Conservation (phyloP, 2,797 vertebrate genomes). For the Danionella dracula region DNA sequence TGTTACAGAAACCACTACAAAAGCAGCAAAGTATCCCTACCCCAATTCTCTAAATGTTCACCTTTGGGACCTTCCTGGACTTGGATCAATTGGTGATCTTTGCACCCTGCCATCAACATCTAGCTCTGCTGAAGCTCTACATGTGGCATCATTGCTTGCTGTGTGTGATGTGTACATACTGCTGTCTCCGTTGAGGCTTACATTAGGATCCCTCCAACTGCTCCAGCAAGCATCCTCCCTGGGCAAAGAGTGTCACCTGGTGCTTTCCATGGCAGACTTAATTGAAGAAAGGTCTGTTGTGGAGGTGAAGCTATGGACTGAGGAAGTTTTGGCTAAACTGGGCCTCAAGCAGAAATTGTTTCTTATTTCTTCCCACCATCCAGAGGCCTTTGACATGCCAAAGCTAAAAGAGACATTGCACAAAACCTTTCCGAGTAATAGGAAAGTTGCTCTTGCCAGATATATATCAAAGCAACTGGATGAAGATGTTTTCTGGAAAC, state of each 20-base stretch:
- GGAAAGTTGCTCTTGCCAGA: constrained; percentile 34
- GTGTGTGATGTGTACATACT: constrained; percentile 47
- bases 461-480: constrained; percentile 38
- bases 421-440: constrained; percentile 17
- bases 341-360: constrained; percentile 35
- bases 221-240: constrained; percentile 21
- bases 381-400: constrained; percentile 40
- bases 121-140: not conserved
- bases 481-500: constrained; percentile 35
- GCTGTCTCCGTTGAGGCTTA: constrained; percentile 37
- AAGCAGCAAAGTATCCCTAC: constrained; percentile 23
- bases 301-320: constrained; percentile 36
- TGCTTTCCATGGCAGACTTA: constrained; percentile 45
- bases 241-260: constrained; percentile 41
- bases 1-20: constrained; percentile 37
- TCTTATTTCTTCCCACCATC: constrained; percentile 35
- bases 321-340: constrained; percentile 27
- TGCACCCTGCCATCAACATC: not conserved
- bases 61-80: constrained; percentile 50
- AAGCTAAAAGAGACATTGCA: constrained; percentile 31
- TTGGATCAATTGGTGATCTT: constrained; percentile 23
- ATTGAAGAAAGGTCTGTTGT: constrained; percentile 14
- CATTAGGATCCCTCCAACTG: constrained; percentile 18
- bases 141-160: not conserved
- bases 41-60: constrained; percentile 20